Evolutionary conservation across 2,888 invertebrate species (phyloP), one percentile per base, ranked within the genome.

Genomic region (Erannis defoliaria): DNA sequence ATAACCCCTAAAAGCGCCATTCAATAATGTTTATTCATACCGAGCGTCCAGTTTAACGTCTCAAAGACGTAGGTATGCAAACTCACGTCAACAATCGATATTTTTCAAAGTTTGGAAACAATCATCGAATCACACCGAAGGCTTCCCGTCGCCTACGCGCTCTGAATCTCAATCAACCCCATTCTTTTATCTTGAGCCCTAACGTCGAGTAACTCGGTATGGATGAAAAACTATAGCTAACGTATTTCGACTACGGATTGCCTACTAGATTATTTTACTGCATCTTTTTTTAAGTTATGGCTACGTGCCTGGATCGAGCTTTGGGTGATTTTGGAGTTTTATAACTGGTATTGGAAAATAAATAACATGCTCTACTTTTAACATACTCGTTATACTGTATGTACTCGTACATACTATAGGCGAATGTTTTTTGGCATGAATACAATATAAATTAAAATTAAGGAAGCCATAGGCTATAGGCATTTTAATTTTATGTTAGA

Each of bases 171-270:
- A 70, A 66, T 62, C 61, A 51, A 0, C 55, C 54, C 48, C 38
- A 55, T 69, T 55, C 65, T 66, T 75, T 66, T 72, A 70, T 63
- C 66, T 64, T 62, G 48, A 67, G 60, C 67, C 60, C 65, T 50
- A 54, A 14, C 46, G 31, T 33, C 55, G 40, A 61, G 53, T 62
- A 57, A 67, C 65, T 67, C 65, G 67, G 62, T 60, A 50, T 57
- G 53, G 63, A 64, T 66, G 59, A 65, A 65, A 69, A 67, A 67
- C 62, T 67, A 58, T 63, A 49, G 43, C 57, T 46, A 61, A 69
- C 67, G 63, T 56, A 55, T 57, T 65, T 51, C 43, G 67, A 67
- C 67, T 63, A 64, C 62, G 51, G 65, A 64, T 63, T 65, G 62
- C 63, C 63, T 65, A 37, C 43, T 61, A 45, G 38, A 50, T 61